phyloP scores from a whole-genome alignment of 92 coral and sea anemone genomes.

The Palythoa caribaeorum region DNA sequence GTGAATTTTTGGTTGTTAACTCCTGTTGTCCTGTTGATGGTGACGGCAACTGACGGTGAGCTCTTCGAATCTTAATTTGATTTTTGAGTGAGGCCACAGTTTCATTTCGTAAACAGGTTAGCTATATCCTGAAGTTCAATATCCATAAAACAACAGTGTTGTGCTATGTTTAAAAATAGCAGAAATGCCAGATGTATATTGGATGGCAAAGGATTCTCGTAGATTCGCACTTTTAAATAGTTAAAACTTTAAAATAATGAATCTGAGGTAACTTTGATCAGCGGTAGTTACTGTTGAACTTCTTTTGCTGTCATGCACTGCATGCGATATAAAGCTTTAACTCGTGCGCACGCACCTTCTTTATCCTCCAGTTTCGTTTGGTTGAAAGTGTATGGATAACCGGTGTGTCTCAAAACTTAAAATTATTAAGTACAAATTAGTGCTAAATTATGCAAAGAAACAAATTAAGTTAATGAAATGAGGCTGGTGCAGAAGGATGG shows the following conservation, averaged over 20 bases:
- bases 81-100: neutral
- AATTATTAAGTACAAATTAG: no score
- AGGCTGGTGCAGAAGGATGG: no score
- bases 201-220: neutral
- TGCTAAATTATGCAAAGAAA: no score
- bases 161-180: neutral
- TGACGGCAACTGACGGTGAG: neutral
- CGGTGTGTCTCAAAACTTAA: no score
- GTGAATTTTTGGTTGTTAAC: no score
- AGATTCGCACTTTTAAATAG: neutral
- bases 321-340: no score
- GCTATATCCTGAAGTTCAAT: neutral
- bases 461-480: no score
- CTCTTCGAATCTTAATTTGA: neutral
- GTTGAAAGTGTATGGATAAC: no score
- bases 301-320: no score
- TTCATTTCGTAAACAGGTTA: neutral
- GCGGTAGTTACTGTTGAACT: neutral
- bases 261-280: neutral
- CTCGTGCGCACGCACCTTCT: no score
- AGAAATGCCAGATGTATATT: neutral
- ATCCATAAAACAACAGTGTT: neutral
- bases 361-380: no score
- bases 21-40: no score
- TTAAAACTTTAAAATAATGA: neutral